Evolutionary conservation across 2,888 invertebrate species (phyloP).

Genomic region (Thymelicus acteon): DNA sequence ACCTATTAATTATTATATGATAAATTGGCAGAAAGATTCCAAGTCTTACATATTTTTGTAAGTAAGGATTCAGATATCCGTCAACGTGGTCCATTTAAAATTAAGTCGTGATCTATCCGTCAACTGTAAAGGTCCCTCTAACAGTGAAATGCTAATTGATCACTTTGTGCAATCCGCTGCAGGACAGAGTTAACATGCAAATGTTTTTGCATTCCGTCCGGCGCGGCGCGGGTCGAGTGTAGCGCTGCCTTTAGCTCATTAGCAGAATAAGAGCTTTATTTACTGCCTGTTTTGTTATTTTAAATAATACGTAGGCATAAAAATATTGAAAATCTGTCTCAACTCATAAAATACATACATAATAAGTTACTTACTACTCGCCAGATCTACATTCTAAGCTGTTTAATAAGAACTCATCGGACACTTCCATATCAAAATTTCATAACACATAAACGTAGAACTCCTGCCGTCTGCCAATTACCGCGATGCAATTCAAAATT

Average conservation of each 20-base stretch:
- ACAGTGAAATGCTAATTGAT: constrained; percentile 74
- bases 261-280: constrained; percentile 20
- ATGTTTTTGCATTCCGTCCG: constrained; percentile 67
- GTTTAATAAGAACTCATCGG: too few species aligned
- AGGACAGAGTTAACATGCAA: constrained; percentile 61
- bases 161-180: constrained; percentile 64
- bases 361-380: too few species aligned
- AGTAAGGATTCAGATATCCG: not conserved
- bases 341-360: too few species aligned
- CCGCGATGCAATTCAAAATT: too few species aligned
- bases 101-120: constrained; percentile 39
- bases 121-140: constrained; percentile 49
- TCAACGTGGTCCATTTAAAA: not conserved
- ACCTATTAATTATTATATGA: too few species aligned
- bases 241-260: constrained; percentile 23
- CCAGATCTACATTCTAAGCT: too few species aligned
- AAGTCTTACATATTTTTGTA: too few species aligned
- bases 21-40: too few species aligned
- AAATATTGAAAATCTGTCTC: too few species aligned
- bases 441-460: too few species aligned
- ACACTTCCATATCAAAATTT: too few species aligned
- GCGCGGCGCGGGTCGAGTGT: constrained; percentile 29
- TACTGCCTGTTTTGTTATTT: constrained; percentile 12
- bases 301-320: constrained; percentile 7
- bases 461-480: too few species aligned